Percentiles rank a stretch among this genome's conserved stretches.
Evolutionary conservation across 2,113 vertebrate species (phyloP).

Genomic region (Jacana jacana): DNA sequence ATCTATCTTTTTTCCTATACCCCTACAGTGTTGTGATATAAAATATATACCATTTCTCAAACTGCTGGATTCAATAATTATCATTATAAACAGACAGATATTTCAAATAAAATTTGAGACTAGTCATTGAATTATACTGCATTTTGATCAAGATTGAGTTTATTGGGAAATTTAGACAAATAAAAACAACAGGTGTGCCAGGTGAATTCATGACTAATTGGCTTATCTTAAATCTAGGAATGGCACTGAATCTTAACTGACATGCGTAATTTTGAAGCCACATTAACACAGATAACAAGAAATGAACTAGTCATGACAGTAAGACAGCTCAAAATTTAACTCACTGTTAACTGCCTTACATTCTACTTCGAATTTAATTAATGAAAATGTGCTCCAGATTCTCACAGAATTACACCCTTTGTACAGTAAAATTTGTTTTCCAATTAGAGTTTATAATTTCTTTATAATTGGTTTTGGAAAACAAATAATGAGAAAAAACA

Average conservation of each 20-base stretch:
- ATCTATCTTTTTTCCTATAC: background rate
- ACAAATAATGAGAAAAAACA: background rate
- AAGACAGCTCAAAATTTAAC: background rate
- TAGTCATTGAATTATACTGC: background rate
- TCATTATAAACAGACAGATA: background rate
- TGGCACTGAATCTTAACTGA: background rate
- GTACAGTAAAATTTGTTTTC: background rate
- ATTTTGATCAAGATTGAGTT: background rate
- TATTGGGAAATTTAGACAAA: background rate
- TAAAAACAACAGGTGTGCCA: background rate
- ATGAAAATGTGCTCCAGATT: background rate
- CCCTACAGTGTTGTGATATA: background rate
- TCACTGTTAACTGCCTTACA: background rate
- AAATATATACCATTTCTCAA: background rate
- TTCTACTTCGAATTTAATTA: background rate
- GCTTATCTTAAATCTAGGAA: background rate
- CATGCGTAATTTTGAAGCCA: background rate
- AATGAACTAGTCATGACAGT: background rate
- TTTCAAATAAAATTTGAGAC: background rate
- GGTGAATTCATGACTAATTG: background rate
- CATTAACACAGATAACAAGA: background rate
- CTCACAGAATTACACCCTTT: background rate
- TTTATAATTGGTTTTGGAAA: slow-evolving; percentile 1
- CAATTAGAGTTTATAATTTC: background rate
- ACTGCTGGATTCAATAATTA: background rate